A percentile compares a stretch with the other conserved stretches of the same genome.
Evolutionary conservation across 1,140 invertebrate species (phyloP).

Genomic region (Drosophila navojoa): DNA sequence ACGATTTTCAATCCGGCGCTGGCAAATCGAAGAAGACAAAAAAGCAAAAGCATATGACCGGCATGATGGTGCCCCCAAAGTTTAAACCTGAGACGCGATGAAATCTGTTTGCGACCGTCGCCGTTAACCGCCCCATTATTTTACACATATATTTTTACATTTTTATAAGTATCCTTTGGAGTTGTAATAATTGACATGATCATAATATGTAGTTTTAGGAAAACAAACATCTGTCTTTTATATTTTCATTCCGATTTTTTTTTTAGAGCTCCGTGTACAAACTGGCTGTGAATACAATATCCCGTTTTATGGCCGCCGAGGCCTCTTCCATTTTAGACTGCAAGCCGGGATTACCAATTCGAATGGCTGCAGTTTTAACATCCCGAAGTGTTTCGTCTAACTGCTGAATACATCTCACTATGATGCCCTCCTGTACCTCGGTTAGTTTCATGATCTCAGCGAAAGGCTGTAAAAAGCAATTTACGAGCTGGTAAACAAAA

Average conservation of each 20-base stretch:
- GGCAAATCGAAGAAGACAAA: constrained; percentile 89
- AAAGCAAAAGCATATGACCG: constrained; percentile 87
- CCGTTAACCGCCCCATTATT: constrained; percentile 42
- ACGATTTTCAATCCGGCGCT: constrained; percentile 93
- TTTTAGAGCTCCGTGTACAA: constrained; percentile 90
- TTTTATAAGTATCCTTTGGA: constrained; percentile 73
- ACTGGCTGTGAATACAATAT: constrained; percentile 99
- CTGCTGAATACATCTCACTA: constrained; percentile 98
- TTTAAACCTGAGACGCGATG: constrained; percentile 97
- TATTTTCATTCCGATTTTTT: constrained; percentile 6
- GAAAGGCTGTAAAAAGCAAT: constrained; percentile 87
- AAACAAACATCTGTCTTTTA: constrained; percentile 28
- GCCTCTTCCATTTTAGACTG: constrained; percentile 98
- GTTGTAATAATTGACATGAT: constrained; percentile 64
- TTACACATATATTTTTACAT: constrained; percentile 62
- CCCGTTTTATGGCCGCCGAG: constrained; percentile 95
- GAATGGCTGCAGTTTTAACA: constrained; percentile 95
- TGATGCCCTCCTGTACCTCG: constrained; percentile 98
- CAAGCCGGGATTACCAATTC: constrained; percentile 96
- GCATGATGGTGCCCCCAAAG: constrained; percentile 95
- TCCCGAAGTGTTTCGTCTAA: constrained; percentile 96
- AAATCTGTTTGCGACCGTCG: constrained; percentile 55
- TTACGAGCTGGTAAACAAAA: constrained; percentile 62
- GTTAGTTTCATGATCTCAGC: constrained; percentile 96
- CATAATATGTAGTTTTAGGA: constrained; percentile 67